These are phyloP conservation scores for Chelonus insularis DNA, from an alignment of 1,140 invertebrate genomes.

Conservation along the genomic window DNA sequence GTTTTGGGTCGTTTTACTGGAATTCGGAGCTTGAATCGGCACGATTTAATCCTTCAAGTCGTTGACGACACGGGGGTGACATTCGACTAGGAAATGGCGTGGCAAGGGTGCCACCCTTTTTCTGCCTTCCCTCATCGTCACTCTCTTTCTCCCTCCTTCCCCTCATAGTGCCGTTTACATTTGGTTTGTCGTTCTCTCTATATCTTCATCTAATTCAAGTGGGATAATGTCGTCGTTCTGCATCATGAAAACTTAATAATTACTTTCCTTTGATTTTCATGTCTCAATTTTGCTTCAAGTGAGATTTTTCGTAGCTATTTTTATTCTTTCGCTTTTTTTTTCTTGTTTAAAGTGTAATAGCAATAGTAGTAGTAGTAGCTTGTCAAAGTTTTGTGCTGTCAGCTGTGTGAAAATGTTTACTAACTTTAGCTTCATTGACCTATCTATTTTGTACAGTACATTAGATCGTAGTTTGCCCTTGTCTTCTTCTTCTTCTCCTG, in stretches of 20 bases:
- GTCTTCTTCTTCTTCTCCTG: not conserved
- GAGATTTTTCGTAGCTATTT: too few relatives aligned
- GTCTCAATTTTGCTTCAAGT: too few relatives aligned
- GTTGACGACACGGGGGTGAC: slow-evolving; percentile 24
- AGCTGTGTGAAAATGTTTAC: slow-evolving; percentile 29
- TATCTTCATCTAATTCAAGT: not conserved
- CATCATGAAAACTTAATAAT: not conserved
- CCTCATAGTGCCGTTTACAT: not conserved
- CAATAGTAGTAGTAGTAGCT: too few relatives aligned
- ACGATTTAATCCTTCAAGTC: slow-evolving; percentile 29
- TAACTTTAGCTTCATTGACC: slow-evolving; percentile 31
- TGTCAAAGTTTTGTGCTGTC: too few relatives aligned
- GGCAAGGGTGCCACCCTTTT: slow-evolving; percentile 29
- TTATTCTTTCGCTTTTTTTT: not conserved
- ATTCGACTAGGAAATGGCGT: slow-evolving; percentile 34
- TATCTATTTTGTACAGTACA: slow-evolving; percentile 39
- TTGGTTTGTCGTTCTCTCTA: not conserved
- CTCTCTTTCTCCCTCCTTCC: not conserved
- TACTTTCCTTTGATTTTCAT: not conserved
- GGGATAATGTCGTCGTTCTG: not conserved
- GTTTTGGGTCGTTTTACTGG: not conserved
- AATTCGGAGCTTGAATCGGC: slow-evolving; percentile 20
- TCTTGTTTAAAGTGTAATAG: not conserved
- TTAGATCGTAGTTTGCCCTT: slow-evolving; percentile 27
- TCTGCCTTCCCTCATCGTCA: slow-evolving; percentile 1